These are phyloP conservation scores for Catostomus latipinnis DNA, from an alignment of 2,797 vertebrate genomes.

Conservation along the genomic window DNA sequence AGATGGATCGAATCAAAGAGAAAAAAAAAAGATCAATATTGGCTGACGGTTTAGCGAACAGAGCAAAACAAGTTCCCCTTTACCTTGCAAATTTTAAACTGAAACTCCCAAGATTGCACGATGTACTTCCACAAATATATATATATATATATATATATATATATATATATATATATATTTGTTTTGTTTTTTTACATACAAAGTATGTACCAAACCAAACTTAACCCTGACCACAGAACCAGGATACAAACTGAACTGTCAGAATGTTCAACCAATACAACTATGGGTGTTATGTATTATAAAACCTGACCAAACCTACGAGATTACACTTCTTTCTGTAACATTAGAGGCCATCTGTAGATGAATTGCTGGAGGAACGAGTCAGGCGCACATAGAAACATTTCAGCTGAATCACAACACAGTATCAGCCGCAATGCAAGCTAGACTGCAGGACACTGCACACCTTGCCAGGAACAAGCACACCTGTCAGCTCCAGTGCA, in stretches of 20 bases:
- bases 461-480: conserved; percentile 36
- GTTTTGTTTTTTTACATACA: too few relatives aligned
- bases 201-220: too few relatives aligned
- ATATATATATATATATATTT: too few relatives aligned
- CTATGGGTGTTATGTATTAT: not conserved
- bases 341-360: not conserved
- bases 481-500: conserved; percentile 41
- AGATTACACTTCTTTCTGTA: not conserved
- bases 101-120: not conserved
- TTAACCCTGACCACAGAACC: too few relatives aligned
- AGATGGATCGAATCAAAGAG: not conserved
- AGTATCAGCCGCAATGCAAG: not conserved
- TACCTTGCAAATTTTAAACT: not conserved
- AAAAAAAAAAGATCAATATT: conserved; percentile 23
- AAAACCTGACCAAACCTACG: not conserved
- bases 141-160: too few relatives aligned
- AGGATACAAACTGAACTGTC: too few relatives aligned
- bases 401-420: conserved; percentile 18
- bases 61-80: conserved; percentile 1
- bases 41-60: not conserved
- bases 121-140: not conserved
- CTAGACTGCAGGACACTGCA: conserved; percentile 14
- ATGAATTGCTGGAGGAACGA: conserved; percentile 1
- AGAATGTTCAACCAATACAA: too few relatives aligned
- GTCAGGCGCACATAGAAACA: not conserved